Base-by-base conservation (phyloP, 1,140 invertebrate genomes). In the Diabrotica undecimpunctata region DNA sequence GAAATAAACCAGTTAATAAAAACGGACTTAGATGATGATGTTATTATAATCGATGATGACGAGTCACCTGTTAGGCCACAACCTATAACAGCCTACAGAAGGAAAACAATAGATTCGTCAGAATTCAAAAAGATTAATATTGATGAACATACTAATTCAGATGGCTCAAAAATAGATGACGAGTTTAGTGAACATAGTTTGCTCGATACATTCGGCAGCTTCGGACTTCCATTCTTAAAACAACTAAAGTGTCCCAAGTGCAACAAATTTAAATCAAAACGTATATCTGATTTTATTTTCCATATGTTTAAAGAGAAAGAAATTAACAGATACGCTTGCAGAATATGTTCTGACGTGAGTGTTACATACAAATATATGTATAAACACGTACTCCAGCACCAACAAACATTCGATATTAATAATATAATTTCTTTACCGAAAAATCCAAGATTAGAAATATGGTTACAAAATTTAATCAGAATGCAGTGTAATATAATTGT, bases 221-320 rank as follows among this genome's bases (percentile, higher is more conserved):
- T 80, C 57, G 83, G 82, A 0, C 71, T 68, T 58, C 80, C 83
- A 0, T 62, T 73, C 5, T 77, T 76, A 7, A 76, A 75, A 14
- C 62, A 77, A 14, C 84, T 79, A 63, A 72, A 74, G 35, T 87
- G 85, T 71, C 81, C 85, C 0, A 72, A 83, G n/a, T 87, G 85
- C 65, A 72, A 77, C 7, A 65, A 73, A 7, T 85, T 81, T 65
- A 81, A 81, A 59, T 80, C 82, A 0, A 83, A 78, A 14, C 80
- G 81, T 41, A 79, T 80, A n/a, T 73, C 79, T 5, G 81, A 84
- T 41, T 80, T 86, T 66, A 74, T 80, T 10, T 80, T 83, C 66
- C 85, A 87, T 74, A 66, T 87, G 35, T 86, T 79, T 59, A 78
- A 82, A 25, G 85, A 86, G 38, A 63, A 63, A 10, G 67, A 69